Conservation (phyloP, 2,888 invertebrate genomes). For the Oscheius sp. region DNA sequence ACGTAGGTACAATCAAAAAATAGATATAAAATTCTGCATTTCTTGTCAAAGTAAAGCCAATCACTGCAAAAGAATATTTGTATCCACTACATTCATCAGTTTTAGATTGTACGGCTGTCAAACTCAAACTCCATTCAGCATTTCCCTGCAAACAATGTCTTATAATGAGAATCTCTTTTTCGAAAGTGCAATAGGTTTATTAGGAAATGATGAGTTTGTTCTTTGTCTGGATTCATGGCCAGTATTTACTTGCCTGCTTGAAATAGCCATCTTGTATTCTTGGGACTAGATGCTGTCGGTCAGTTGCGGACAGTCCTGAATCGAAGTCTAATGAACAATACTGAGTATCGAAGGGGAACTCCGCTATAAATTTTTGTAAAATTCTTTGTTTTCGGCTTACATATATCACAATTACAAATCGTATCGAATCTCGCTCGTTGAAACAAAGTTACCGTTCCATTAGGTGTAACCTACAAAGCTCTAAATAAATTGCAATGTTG, state of each 20-base stretch:
- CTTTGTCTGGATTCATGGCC: not conserved
- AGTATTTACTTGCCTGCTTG: not conserved
- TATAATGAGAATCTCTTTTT: not conserved
- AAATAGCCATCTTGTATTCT: slow-evolving; percentile 9
- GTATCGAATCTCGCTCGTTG: slow-evolving; percentile 14
- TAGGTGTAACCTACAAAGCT: not conserved
- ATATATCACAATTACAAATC: slow-evolving; percentile 20
- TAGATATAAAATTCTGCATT: slow-evolving; percentile 14
- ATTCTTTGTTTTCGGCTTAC: not conserved
- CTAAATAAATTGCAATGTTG: not conserved
- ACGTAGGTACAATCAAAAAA: slow-evolving; percentile 19
- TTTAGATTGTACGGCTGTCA: not conserved
- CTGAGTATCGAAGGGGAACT: slow-evolving; percentile 28
- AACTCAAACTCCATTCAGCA: not conserved
- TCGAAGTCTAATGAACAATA: slow-evolving; percentile 26
- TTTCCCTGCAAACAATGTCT: slow-evolving; percentile 2
- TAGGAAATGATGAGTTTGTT: not conserved
- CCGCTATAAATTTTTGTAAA: not conserved
- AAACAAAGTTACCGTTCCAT: slow-evolving; percentile 7
- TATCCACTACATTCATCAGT: slow-evolving; percentile 16
- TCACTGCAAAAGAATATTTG: slow-evolving; percentile 12
- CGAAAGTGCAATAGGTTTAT: too few relatives aligned
- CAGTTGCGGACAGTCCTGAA: slow-evolving; percentile 13
- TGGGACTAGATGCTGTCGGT: slow-evolving; percentile 12
- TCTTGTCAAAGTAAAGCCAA: slow-evolving; percentile 10